Base-by-base conservation (phyloP, 1,140 invertebrate genomes). In the Neodiprion virginianus region DNA sequence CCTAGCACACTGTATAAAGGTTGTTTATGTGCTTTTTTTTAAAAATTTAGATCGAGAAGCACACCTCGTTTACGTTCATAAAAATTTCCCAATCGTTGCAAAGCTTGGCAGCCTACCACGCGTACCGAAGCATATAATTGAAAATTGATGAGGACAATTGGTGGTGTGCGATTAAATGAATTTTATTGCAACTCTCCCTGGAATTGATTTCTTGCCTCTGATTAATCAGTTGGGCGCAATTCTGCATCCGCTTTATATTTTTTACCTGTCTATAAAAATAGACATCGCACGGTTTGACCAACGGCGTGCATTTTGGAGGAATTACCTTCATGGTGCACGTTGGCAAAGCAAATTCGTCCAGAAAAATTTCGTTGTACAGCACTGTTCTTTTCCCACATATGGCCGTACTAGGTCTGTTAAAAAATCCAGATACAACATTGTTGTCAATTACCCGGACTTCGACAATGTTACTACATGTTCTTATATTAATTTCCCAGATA, bases 201-300 rank as follows among this genome's bases (percentile, higher is more conserved):
- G 69, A 72, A 40, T 23, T 72, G 3, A 79, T 73, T 74, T 76
- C 53, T 14, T 72, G 21, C 12, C 75, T 61, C n/a, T 72, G 28
- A 67, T 77, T 2, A 11, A 77, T 28, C 5, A 77, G 48, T 68
- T 73, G 8, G 11, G 68, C 17, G 11, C 53, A 73, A 40, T 66
- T 61, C 21, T 72, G 48, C 12, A 23, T 14, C 23, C 17, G n/a
- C 40, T 65, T 11, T 14, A 72, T 72, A 40, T 72, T 72, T 67
- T 72, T 48, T 12, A 72, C 67, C 67, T 21, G 67, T 10, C 67
- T 10, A 28, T 68, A 68, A 68, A 68, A 68, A 68, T 68, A 68
- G 10, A 78, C 78, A 21, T 79, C 76, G 9, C 76, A 76, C 0
- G 78, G 67, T 53, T 79, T 72, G 2, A 67, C 50, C 5, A 78